Evolutionary conservation across 1,140 invertebrate genomes (phyloP).

Genomic region (Camponotus pennsylvanicus): DNA sequence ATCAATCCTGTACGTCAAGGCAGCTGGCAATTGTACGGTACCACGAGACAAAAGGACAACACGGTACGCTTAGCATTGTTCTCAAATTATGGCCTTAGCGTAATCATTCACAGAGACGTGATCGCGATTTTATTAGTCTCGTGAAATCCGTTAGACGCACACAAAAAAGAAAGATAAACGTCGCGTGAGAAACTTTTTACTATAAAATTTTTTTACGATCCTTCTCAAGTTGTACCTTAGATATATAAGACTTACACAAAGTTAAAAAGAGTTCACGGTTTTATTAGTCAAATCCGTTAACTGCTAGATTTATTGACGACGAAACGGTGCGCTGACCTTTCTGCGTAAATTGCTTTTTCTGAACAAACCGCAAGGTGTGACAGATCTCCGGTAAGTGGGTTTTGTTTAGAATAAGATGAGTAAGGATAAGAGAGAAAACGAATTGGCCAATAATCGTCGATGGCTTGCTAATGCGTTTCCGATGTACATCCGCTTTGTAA

Average conservation of each 20-base stretch:
- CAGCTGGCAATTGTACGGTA: constrained; percentile 63
- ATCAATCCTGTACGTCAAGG: constrained; percentile 57
- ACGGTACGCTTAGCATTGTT: constrained; percentile 60
- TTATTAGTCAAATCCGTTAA: neutral
- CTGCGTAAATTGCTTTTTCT: neutral
- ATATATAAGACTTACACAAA: neutral
- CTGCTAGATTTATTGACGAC: neutral
- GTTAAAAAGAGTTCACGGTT: neutral
- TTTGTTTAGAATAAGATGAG: neutral
- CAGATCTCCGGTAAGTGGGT: neutral
- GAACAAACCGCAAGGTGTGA: neutral
- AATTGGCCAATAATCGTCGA: constrained; percentile 3
- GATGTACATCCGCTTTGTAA: constrained; percentile 76
- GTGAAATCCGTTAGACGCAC: constrained; percentile 8
- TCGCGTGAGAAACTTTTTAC: neutral
- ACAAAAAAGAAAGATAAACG: neutral
- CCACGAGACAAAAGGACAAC: constrained; percentile 54
- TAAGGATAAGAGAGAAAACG: neutral
- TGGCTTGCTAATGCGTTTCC: constrained; percentile 76
- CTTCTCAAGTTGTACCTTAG: neutral
- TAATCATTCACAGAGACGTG: constrained; percentile 17
- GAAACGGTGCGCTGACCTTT: neutral
- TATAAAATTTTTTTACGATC: neutral
- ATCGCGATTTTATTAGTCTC: constrained; percentile 22
- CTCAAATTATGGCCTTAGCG: constrained; percentile 21